These are phyloP conservation scores for Chydorus sphaericus DNA, from an alignment of 2,888 invertebrate genomes.

Conservation along the genomic window DNA sequence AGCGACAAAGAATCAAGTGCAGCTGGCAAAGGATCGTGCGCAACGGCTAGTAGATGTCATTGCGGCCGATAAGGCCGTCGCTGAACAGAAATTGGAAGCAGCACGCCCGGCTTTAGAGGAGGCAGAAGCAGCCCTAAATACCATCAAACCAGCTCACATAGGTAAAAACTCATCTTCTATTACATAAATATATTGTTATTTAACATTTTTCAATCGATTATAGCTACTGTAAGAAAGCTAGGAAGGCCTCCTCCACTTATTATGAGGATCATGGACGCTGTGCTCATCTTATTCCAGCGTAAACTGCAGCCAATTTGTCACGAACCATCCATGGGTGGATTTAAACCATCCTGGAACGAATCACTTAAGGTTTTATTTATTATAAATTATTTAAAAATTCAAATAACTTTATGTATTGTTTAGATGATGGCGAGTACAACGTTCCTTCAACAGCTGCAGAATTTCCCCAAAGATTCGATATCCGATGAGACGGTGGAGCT, in stretches of 20 bases:
- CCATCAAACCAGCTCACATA: slow-evolving; percentile 92
- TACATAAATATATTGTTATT: neutral
- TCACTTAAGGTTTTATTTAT: slow-evolving; percentile 58
- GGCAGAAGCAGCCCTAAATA: slow-evolving; percentile 86
- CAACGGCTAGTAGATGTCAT: slow-evolving; percentile 56
- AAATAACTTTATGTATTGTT: slow-evolving; percentile 17
- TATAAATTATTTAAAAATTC: neutral
- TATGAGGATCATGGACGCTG: slow-evolving; percentile 95
- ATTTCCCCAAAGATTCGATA: slow-evolving; percentile 90
- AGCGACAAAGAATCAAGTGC: slow-evolving; percentile 86
- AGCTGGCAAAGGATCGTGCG: slow-evolving; percentile 89
- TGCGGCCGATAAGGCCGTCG: slow-evolving; percentile 75
- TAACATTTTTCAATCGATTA: neutral
- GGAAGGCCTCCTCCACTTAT: slow-evolving; percentile 92
- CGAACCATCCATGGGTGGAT: slow-evolving; percentile 66
- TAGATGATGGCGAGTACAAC: slow-evolving; percentile 92
- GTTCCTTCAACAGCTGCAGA: slow-evolving; percentile 77
- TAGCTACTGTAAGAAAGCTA: slow-evolving; percentile 78
- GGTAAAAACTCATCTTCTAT: slow-evolving; percentile 27
- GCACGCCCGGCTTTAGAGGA: slow-evolving; percentile 91
- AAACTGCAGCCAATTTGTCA: slow-evolving; percentile 65
- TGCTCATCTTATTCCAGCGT: slow-evolving; percentile 79
- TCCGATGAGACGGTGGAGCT: slow-evolving; percentile 95
- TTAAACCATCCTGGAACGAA: slow-evolving; percentile 92
- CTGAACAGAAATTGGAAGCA: slow-evolving; percentile 84